These are phyloP conservation scores for Augiades crinisus DNA, from an alignment of 2,888 invertebrate genomes.

Conservation along the genomic window DNA sequence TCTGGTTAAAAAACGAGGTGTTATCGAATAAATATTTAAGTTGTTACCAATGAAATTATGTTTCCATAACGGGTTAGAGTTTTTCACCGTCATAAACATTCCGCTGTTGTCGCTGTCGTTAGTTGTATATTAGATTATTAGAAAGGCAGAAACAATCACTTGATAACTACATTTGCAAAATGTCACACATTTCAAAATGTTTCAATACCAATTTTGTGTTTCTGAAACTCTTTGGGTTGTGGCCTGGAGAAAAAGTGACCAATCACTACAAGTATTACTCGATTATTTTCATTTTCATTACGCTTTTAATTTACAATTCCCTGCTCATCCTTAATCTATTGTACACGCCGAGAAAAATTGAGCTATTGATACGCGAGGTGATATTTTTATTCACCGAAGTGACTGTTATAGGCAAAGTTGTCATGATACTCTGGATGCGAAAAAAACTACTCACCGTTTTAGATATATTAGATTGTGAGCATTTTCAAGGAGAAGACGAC, in stretches of 20 bases:
- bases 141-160: too few relatives aligned
- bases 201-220: constrained; percentile 48
- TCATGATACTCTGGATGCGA: constrained; percentile 50
- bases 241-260: constrained; percentile 44
- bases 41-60: neutral
- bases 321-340: constrained; percentile 54
- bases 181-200: constrained; percentile 39
- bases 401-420: constrained; percentile 44
- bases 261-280: constrained; percentile 56
- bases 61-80: neutral
- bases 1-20: constrained; percentile 36
- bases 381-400: constrained; percentile 42
- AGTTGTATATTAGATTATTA: neutral
- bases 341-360: constrained; percentile 54
- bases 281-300: constrained; percentile 43
- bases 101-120: too few relatives aligned
- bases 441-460: constrained; percentile 47
- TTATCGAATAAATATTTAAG: constrained; percentile 25
- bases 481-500: constrained; percentile 47
- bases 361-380: constrained; percentile 55
- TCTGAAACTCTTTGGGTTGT: constrained; percentile 56
- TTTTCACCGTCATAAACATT: neutral
- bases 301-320: constrained; percentile 46
- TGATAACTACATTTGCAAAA: constrained; percentile 2
- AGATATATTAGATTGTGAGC: constrained; percentile 51